Evolutionary conservation across 2,113 vertebrate genomes (phyloP).

Genomic region (Penelope pileata): DNA sequence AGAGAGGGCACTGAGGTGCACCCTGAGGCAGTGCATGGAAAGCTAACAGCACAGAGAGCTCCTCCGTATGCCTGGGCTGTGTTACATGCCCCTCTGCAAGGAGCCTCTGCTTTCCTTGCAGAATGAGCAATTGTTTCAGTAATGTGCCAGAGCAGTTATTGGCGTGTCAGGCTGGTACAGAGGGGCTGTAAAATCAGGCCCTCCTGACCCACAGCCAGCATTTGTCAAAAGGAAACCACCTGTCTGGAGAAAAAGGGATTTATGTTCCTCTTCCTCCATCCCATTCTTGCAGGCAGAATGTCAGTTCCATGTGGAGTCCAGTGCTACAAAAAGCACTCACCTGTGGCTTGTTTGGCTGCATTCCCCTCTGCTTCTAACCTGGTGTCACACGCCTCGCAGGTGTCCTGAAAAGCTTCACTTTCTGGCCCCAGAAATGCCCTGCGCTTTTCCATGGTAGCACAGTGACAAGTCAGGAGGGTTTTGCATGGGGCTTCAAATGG

Average conservation of each 20-base stretch:
- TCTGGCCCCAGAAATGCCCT: not conserved
- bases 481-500: not conserved
- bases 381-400: not conserved
- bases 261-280: constrained; percentile 17
- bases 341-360: not conserved
- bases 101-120: not conserved
- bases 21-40: not conserved
- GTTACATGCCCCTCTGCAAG: not conserved
- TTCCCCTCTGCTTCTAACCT: not conserved
- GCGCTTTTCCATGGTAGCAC: not conserved
- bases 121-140: constrained; percentile 14
- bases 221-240: constrained; percentile 35
- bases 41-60: not conserved
- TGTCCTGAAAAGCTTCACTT: not conserved
- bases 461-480: not conserved
- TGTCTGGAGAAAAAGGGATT: not conserved
- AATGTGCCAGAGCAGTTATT: constrained; percentile 27
- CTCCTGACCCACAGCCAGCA: not conserved
- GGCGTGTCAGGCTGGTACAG: constrained; percentile 42
- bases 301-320: fast-evolving
- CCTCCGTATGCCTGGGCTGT: not conserved
- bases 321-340: not conserved
- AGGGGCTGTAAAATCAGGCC: constrained; percentile 51
- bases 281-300: not conserved
- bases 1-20: not conserved